phyloP scores from a whole-genome alignment of 2,888 invertebrate genomes.

The Exephanes ischioxanthus region DNA sequence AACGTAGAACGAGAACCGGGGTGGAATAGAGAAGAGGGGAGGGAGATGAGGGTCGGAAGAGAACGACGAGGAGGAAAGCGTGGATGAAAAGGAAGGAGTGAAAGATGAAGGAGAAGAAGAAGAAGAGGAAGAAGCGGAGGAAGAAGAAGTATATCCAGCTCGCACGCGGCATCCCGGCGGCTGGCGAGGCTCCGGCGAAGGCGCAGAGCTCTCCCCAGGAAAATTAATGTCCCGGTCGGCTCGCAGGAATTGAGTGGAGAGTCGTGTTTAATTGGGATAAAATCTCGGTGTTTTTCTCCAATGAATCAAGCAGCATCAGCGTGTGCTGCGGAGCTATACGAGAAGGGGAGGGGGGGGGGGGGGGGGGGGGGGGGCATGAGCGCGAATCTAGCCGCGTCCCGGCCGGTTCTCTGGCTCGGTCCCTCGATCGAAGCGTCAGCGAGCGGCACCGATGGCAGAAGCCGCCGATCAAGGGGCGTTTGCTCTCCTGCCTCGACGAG shows the following conservation, averaged over 20 bases:
- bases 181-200: constrained; percentile 53
- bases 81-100: constrained; percentile 20
- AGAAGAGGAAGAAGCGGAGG: constrained; percentile 40
- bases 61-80: constrained; percentile 15
- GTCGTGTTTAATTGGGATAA: constrained; percentile 81
- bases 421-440: constrained; percentile 60
- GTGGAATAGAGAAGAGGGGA: constrained; percentile 9
- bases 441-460: constrained; percentile 33
- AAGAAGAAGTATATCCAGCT: constrained; percentile 63
- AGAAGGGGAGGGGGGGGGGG: constrained; percentile 17
- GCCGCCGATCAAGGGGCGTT: constrained; percentile 34
- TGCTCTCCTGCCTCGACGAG: constrained; percentile 12
- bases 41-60: constrained; percentile 40
- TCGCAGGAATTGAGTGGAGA: constrained; percentile 78
- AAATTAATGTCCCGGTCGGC: constrained; percentile 77
- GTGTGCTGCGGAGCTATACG: constrained; percentile 31
- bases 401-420: constrained; percentile 47
- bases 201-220: constrained; percentile 58
- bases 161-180: constrained; percentile 57
- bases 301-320: constrained; percentile 74
- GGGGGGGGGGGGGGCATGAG: constrained; percentile 28
- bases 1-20: background rate
- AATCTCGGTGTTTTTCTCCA: constrained; percentile 79
- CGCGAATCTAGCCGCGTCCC: constrained; percentile 34
- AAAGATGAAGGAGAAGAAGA: constrained; percentile 26